Base-by-base conservation (phyloP, 2,113 vertebrate species). In the Sylvietta virens region DNA sequence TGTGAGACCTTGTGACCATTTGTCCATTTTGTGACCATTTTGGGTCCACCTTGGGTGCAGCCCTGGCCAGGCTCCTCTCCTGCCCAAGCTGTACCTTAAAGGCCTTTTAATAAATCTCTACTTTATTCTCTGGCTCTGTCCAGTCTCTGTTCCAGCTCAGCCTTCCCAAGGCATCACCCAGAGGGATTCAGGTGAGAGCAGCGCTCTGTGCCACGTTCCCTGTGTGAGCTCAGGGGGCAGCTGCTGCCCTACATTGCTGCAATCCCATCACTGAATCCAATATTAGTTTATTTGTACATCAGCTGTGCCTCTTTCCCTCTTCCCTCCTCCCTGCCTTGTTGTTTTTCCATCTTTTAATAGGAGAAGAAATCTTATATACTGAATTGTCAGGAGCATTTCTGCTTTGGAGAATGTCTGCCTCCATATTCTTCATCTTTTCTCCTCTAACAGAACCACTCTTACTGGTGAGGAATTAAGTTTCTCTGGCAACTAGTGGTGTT, bases 151-250 rank as follows among this genome's bases (percentile, higher is more conserved):
- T 56, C 31, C 54, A 56, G 54, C 7, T 20, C 53, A 56, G 30
- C 31, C 19, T 9, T 8, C 53, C 53, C 53, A 33, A 56, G 31
- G 31, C 53, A 21, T 33, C 31, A 0, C 17, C 35, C 31, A 23
- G 15, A n/a, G 39, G 35, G 23, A 39, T 19, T 26, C 5, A 51
- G 18, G 30, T 12, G 30, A 56, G 15, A 42, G 47, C 22, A 39
- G 23, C 1, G 7, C 40, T 11, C 1, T 37, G 60, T 31, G 37
- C 50, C 23, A 3, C 1, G 0, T 3, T 64, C 50, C 18, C 56
- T 44, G 27, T 2, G 11, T 9, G 33, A 64, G 26, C 39, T 44
- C 26, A 26, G 22, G 8, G 28, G 27, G 24, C 53, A 79, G 47
- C 31, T 71, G 33, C 86, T 67, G 69, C 23, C 37, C 71, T 27